These are phyloP conservation scores for Malacoctenus gilli DNA, from an alignment of 2,797 vertebrate species.

Conservation along the genomic window DNA sequence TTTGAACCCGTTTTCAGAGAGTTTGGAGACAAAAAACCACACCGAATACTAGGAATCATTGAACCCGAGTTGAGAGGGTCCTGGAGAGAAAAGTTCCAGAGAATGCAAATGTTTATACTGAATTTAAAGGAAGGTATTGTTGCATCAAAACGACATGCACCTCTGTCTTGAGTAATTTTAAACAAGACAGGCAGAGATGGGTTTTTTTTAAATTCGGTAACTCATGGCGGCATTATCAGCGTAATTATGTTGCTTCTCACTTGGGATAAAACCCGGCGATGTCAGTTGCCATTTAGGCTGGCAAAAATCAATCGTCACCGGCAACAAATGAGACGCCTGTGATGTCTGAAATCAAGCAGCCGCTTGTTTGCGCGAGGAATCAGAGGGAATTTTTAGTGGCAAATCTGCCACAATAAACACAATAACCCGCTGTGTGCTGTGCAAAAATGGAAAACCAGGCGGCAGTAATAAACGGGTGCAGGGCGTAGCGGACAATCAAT, in stretches of 20 bases:
- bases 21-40: no score
- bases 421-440: neutral
- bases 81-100: no score
- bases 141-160: no score
- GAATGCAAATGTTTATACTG: no score
- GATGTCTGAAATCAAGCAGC: neutral
- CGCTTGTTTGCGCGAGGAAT: neutral
- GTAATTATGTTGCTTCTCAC: neutral
- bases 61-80: no score
- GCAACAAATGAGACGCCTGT: neutral
- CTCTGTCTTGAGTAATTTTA: slow-evolving; percentile 16
- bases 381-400: slow-evolving; percentile 2
- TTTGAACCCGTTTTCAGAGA: no score
- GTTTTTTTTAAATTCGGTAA: neutral
- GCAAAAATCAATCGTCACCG: neutral
- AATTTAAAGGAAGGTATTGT: no score
- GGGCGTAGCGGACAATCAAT: slow-evolving; percentile 9
- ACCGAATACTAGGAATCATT: no score
- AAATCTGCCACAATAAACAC: slow-evolving; percentile 7
- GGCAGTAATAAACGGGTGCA: neutral
- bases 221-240: neutral
- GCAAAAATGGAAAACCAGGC: slow-evolving; percentile 5
- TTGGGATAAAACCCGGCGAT: neutral
- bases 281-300: neutral
- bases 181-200: no score